Evolutionary conservation across 2,113 vertebrate species (phyloP), one percentile per base, ranked within the genome.

Genomic region (Turnix velox): DNA sequence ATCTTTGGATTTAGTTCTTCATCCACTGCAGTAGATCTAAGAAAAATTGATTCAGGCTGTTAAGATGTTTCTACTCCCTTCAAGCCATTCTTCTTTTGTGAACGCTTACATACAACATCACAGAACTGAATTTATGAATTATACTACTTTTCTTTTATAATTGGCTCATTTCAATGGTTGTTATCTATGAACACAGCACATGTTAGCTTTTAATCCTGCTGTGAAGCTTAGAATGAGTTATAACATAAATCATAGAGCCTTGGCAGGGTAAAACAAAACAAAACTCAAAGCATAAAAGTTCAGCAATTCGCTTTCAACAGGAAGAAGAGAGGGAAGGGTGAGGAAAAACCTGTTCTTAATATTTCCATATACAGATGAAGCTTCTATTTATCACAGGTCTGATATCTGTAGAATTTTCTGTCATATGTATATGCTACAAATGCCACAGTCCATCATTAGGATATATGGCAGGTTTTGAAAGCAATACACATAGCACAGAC

Each of bases 1-100:
- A 97, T 98, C 96, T 98, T 98, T 90, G 98, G 98, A 81, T 97
- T 98, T 69, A 98, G 91, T 72, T 98, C 98, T 97, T 98, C 97
- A 83, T 99, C 98, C 96, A 97, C 74, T 96, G 98, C 91, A 81
- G 97, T 93, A 92, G 97, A 96, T 94, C 98, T 99, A 97, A 86
- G 88, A 95, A 91, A 93, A 95, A 96, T 94, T 94, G 92, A 93
- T 96, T 94, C 85, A 96, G 87, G 92, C 87, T 82, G 80, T 96
- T 97, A 95, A 95, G 92, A 95, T 4, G 90, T 93, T 96, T 90
- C 49, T 76, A 73, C 74, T 95, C 63, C 49, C 63, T 82, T 92
- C 40, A 37, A 79, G 82, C 92, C 87, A 55, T 90, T 82, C 59
- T 90, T 93, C 87, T 92, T 92, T 48, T 1, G 33, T 87, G 94